Evolutionary conservation across 2,888 invertebrate species (phyloP), one percentile per base, ranked within the genome.

Genomic region (Lacanobia oleracea): DNA sequence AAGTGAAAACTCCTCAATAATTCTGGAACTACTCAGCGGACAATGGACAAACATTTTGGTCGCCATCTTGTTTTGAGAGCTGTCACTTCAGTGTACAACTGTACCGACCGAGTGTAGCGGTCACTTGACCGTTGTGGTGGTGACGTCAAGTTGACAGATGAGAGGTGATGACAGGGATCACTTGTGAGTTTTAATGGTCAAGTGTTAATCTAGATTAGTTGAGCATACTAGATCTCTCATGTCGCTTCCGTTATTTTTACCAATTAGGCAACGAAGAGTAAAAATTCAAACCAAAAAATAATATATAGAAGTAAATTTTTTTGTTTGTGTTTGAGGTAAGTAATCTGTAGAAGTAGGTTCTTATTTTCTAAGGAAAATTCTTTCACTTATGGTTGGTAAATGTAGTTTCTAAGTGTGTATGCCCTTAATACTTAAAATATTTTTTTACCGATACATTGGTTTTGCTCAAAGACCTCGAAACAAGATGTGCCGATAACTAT

Each of bases 81-180:
- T 63, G 71, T 67, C 77, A 63, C 50, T 57, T 66, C 59, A 75
- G 54, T 69, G 70, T 56, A 64, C 57, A 56, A 56, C 12, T 60
- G 45, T 37, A 77, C 72, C n/a, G 67, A 51, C 67, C 66, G 66
- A 74, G 64, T 62, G 18, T 61, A 59, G 45, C 56, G 53, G 59
- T 8, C 45, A 59, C 63, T 67, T 67, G 18, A 33, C 48, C 23
- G 48, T 72, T 77, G 61, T 80, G 43, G 21, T 10, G 40, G 12
- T 74, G 83, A 81, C 72, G 18, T 83, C 71, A 54, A 75, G 71
- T 72, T 81, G 83, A 72, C 67, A 59, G 50, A 56, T 69, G 59
- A 40, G 9, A 53, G 33, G 8, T 57, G 56, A 65, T 65, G 65
- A 54, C 48, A 63, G 53, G 21, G 18, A 21, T 72, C 67, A 73